Base-by-base conservation (phyloP, 35 echinoderm and acorn worm genomes). In the Anneissia japonica region DNA sequence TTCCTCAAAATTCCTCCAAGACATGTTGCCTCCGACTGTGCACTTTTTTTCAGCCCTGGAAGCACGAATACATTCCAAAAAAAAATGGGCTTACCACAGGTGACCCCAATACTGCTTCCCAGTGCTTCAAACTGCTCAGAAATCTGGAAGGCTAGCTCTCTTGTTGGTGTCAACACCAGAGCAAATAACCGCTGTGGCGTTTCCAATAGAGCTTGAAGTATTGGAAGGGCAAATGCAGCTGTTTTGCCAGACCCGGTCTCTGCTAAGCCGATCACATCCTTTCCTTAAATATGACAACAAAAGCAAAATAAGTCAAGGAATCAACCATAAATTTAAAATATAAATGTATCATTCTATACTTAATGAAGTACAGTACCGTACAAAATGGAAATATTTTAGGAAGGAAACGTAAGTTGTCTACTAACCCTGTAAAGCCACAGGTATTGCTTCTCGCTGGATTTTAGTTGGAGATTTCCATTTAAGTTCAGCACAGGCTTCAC, bases 221-320 rank as follows among this genome's bases (percentile, higher is more conserved):
- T 99, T 0, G 96, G 96, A 34, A 99, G 79, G 9, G 96, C 92
- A 91, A 99, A 99, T 23, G 96, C 92, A 23, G 89, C 96, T 16
- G 96, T 99, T 81, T 99, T 99, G 4, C 96, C 96, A 6, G 96
- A 99, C 0, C 96, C 96, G 13, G 96, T 99, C 81, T 99, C 96
- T n/a, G 96, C 96, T 35, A 94, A 45, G n/a, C 92, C 92, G 75
- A 94, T 99, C 4, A 94, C 55, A 92, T 99, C 96, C 64, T 84
- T 93, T 37, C 87, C 96, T 99, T n/a, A n/a, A n/a, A n/a, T n/a
- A n/a, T n/a, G n/a, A n/a, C n/a, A n/a, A n/a, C n/a, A n/a, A n/a
- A n/a, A n/a, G n/a, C n/a, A n/a, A n/a, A n/a, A n/a, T 72, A 72
- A 72, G 13, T 72, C 13, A 16, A n/a, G 4, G 4, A 4, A 4